Conservation (phyloP, 2,888 invertebrate genomes). For the Nowickia ferox region DNA sequence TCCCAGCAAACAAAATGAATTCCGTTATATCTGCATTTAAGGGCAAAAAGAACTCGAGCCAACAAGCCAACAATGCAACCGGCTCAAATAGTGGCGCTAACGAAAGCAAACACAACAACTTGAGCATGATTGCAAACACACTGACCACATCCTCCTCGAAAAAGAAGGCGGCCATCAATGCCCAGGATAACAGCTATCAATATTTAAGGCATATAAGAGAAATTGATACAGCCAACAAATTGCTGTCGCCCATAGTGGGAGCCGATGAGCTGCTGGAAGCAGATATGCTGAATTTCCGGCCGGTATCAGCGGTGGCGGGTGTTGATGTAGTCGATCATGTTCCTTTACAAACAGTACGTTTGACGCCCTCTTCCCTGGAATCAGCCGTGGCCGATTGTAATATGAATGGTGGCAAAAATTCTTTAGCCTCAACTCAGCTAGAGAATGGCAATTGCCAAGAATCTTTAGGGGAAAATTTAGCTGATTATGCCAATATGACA, state of each 20-base stretch:
- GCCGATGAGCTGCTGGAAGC: constrained; percentile 77
- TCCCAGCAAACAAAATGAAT: constrained; percentile 78
- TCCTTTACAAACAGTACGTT: constrained; percentile 65
- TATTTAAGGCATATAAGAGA: constrained; percentile 83
- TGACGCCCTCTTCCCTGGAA: constrained; percentile 57
- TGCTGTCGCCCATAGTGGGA: constrained; percentile 79
- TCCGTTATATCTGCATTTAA: constrained; percentile 83
- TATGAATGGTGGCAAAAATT: constrained; percentile 77
- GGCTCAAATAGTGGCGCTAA: constrained; percentile 60
- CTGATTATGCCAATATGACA: constrained; percentile 54
- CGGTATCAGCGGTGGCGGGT: constrained; percentile 71
- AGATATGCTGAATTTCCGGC: constrained; percentile 76
- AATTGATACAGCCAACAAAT: constrained; percentile 82
- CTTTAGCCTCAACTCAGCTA: neutral
- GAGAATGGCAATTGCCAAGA: constrained; percentile 77
- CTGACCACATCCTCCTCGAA: constrained; percentile 73
- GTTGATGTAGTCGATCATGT: constrained; percentile 74
- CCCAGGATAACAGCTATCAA: constrained; percentile 82
- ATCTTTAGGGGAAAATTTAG: constrained; percentile 24
- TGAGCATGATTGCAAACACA: constrained; percentile 69
- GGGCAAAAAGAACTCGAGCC: constrained; percentile 78
- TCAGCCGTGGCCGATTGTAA: constrained; percentile 76
- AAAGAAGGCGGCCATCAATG: constrained; percentile 76
- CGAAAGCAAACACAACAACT: constrained; percentile 74
- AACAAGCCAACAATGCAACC: constrained; percentile 56